Evolutionary conservation across 2,888 invertebrate genomes (phyloP), one percentile per base, ranked within the genome.

Genomic region (Camptogramma bilineatum): DNA sequence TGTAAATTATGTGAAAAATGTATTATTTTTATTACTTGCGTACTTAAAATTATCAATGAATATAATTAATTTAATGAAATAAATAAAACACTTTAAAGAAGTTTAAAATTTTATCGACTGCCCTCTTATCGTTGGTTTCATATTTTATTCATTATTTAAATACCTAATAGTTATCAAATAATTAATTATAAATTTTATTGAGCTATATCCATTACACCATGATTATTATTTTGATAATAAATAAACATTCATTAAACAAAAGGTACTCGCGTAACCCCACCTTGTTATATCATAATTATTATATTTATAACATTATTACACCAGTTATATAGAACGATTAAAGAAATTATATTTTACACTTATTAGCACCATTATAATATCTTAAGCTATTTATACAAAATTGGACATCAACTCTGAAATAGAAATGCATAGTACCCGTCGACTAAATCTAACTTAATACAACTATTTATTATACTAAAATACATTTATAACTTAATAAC

Each of bases 191-290:
- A 47, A 7, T 55, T 54, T 53, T 34, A 57, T 52, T 28, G 18
- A 62, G 24, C 53, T 64, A 68, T 17, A 64, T 69, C 51, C 61
- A 58, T 60, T 69, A 78, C 67, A 75, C 56, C 65, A 73, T 71
- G 69, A 73, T 73, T 73, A 71, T 70, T 66, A 77, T 73, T 68
- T 75, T 80, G 2, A 44, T 44, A 75, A 80, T 77, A 74, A 75
- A 73, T 79, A 71, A 81, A 78, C 73, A 79, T 74, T 75, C 59
- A 76, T 76, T 77, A 79, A 82, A 81, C 80, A 82, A 89, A 90
- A 93, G 93, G 93, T 93, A 93, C 93, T 88, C 88, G 89, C 88
- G 90, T 89, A 91, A 92, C 91, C 90, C 90, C 88, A 90, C 83
- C 78, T 86, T 81, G 80, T 73, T 73, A 68, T 50, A 62, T 50